Evolutionary conservation across 2,888 invertebrate genomes (phyloP), one percentile per base, ranked within the genome.

Genomic region (Scaptomyza cyrtandrae): DNA sequence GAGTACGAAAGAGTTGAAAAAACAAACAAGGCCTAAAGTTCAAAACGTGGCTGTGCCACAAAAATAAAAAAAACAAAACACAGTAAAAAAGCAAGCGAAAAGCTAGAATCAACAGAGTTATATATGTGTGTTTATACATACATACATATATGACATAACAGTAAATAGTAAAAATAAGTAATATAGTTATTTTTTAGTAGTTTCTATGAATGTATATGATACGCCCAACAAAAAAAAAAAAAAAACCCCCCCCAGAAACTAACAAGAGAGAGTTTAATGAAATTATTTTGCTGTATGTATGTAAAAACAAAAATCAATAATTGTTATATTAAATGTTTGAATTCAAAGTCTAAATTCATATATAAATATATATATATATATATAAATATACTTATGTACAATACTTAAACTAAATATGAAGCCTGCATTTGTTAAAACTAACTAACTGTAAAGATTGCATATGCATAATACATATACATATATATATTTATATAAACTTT

Each of bases 31-130:
- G 88, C 88, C 84, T 82, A 74, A 80, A 84, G 88, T 88, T 86
- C 88, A 88, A 84, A 84, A 75, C 53, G 85, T 88, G 85, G 85
- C 85, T 85, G 86, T 80, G 85, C 85, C 85, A 86, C 85, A 52
- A 50, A 66, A 76, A 70, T 2, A 76, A 48, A 58, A 68, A 37
- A 59, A 46, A 50, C 24, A 62, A 45, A 37, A 55, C 14, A 57
- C 13, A 52, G 59, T 62, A 37, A n/a, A 37, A 39, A 14, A 27
- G 45, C 45, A 46, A 52, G 50, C 19, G 37, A 7, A 46, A 45
- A 48, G 19, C 27, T 49, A 19, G 76, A 50, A 75, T 75, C 76
- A 70, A 56, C 52, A 46, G 44, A 59, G 50, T 19, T 71, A 73
- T 54, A 65, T 54, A 55, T 45, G 48, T 11, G 13, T 37, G 43